Base-by-base conservation (phyloP, 2,888 invertebrate species). In the Epinotia nisella region DNA sequence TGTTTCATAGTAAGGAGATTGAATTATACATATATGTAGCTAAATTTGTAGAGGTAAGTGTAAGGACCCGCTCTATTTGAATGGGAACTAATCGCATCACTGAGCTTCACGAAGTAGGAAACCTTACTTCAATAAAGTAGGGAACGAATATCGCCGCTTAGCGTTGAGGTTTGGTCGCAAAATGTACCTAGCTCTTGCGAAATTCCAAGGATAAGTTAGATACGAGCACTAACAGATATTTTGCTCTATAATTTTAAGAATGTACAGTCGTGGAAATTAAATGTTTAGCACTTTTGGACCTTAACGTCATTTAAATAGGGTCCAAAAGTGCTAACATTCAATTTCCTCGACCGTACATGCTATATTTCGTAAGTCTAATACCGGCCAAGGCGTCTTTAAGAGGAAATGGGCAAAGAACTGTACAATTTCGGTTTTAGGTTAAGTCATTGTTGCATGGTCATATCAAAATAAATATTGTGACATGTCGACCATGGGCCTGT, bases 41-140 rank as follows among this genome's bases (percentile, higher is more conserved):
- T 67, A 29, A 45, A 19, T 56, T 45, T n/a, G 41, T 59, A 39
- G 35, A 56, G 35, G 45, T 61, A 67, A 45, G 55, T 45, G 13
- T 55, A 68, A 56, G 68, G 58, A 64, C 58, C 29, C 51, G 68
- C 73, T 73, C 51, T 64, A 73, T 73, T 69, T 62, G 64, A 73
- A 69, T 41, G 51, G 59, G 58, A 49, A 64, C 69, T 73, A 73
- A 73, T 73, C 73, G 73, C 73, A 69, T 73, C 64, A 69, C 68
- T 64, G 73, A 73, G 58, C 64, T 41, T 53, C 41, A 19, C 58
- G 41, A 68, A 55, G 62, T 62, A 69, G 62, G 68, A 68, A 73
- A 39, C 62, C 39, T 39, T 65, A 58, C 58, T 68, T 62, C 56
- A 67, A 58, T 68, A 73, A 73, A 64, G 58, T 53, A 61, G 65